phyloP scores from a whole-genome alignment of 92 coral and sea anemone species.

The Blastomussa wellsi region DNA sequence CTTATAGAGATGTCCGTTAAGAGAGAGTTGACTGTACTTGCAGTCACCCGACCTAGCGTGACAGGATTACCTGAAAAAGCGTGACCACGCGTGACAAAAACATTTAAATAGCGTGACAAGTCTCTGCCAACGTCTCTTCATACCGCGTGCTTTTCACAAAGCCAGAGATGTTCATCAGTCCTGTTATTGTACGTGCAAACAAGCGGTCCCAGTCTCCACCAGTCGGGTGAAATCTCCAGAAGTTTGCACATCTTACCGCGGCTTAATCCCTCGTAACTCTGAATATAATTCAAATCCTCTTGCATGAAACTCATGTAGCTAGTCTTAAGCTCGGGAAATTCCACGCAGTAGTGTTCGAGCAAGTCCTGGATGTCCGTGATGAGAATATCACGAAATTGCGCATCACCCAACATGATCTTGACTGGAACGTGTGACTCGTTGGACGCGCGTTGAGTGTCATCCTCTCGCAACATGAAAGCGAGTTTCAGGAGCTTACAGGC shows the following conservation, averaged over 20 bases:
- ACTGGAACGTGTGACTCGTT: slow-evolving; percentile 47
- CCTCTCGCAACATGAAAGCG: slow-evolving; percentile 68
- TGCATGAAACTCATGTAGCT: slow-evolving; percentile 66
- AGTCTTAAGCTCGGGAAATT: slow-evolving; percentile 66
- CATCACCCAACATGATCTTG: slow-evolving; percentile 56
- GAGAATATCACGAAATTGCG: slow-evolving; percentile 41
- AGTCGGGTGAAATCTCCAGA: slow-evolving; percentile 69
- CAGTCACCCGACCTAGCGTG: neutral
- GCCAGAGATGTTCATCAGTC: slow-evolving; percentile 74
- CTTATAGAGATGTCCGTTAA: too few relatives aligned
- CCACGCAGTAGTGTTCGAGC: slow-evolving; percentile 70
- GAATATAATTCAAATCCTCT: slow-evolving; percentile 77
- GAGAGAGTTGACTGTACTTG: too few relatives aligned
- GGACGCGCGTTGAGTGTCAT: slow-evolving; percentile 43
- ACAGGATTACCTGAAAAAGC: neutral
- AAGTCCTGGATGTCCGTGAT: slow-evolving; percentile 71
- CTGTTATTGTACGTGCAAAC: slow-evolving; percentile 65
- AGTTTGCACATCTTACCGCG: slow-evolving; percentile 69
- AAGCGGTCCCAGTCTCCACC: slow-evolving; percentile 73
- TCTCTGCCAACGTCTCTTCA: neutral
- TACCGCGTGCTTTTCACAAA: slow-evolving; percentile 71
- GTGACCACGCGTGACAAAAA: neutral
- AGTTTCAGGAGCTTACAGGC: slow-evolving; percentile 73
- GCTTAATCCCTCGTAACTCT: slow-evolving; percentile 66
- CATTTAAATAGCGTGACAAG: neutral